Base-by-base conservation (phyloP, 1,140 invertebrate genomes). In the Drosophila teissieri region DNA sequence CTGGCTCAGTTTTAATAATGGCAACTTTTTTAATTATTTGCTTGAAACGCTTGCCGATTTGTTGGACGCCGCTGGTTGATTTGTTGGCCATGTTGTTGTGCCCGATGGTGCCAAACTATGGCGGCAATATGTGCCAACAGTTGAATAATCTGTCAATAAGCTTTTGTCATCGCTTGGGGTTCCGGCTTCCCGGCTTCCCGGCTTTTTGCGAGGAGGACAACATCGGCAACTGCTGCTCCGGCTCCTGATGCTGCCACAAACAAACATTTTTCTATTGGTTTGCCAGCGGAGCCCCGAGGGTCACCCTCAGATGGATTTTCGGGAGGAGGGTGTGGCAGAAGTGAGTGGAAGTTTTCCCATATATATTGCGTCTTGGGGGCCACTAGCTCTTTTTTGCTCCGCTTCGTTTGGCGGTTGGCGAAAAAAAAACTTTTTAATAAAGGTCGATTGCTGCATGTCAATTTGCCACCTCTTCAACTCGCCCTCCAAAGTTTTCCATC, bases 11-110 rank as follows among this genome's bases (percentile, higher is more conserved):
- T 90, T 90, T 90, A 86, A 82, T 90, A 90, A 86, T 90, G 83
- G 69, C 68, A 90, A 90, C 86, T 90, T 90, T 90, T 90, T 90
- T 90, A 90, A 90, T 90, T 90, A 90, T 90, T 90, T 90, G 78
- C 86, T 90, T 67, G 72, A 69, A 89, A 77, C 67, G 79, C 49
- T 89, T 76, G 84, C 77, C 76, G 80, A 88, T 88, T 88, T 88
- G 80, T 88, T 77, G 63, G 60, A 49, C 57, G 70, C 53, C 80
- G 73, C 51, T 44, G 46, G 67, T 90, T 86, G 81, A 86, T 86
- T 85, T 90, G 78, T 79, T 58, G 70, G 49, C 58, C 48, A 53
- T 57, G 19, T 63, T 88, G 52, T 46, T 52, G 46, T 60, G 77
- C 62, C 65, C 44, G 56, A 55, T 80, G 80, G 83, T 57, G 64